Conservation (phyloP, 2,888 invertebrate genomes). For the Caenorhabditis becei region DNA sequence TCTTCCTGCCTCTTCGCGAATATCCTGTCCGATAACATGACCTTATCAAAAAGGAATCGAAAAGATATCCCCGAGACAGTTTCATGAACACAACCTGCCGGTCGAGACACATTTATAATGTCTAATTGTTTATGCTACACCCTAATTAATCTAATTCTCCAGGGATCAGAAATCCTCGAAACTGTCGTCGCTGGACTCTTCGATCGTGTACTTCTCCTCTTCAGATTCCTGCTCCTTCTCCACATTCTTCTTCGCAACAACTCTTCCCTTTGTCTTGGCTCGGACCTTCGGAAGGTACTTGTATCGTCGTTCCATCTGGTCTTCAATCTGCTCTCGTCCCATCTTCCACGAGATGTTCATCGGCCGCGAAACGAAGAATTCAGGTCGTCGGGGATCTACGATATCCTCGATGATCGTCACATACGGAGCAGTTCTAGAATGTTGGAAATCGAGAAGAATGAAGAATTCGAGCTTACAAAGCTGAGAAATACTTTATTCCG, state of each 20-base stretch:
- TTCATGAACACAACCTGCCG: background rate
- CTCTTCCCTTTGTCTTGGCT: background rate
- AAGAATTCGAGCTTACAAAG: slow-evolving; percentile 35
- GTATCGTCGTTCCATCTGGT: slow-evolving; percentile 22
- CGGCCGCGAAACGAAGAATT: slow-evolving; percentile 35
- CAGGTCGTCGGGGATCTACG: slow-evolving; percentile 23
- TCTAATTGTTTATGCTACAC: too few relatives aligned
- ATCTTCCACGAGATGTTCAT: slow-evolving; percentile 40
- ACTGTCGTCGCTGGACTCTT: slow-evolving; percentile 55
- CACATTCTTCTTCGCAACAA: background rate
- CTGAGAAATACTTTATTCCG: slow-evolving; percentile 31
- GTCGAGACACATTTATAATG: too few relatives aligned
- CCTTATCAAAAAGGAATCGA: slow-evolving; percentile 4
- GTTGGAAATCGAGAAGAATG: too few relatives aligned
- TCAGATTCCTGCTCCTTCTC: slow-evolving; percentile 1
- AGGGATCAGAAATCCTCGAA: slow-evolving; percentile 46
- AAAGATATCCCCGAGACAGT: background rate
- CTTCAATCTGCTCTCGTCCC: slow-evolving; percentile 41
- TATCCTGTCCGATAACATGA: slow-evolving; percentile 1
- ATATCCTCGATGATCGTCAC: slow-evolving; percentile 23
- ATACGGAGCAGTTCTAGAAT: slow-evolving; percentile 46
- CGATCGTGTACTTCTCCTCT: slow-evolving; percentile 51
- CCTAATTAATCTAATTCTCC: too few relatives aligned
- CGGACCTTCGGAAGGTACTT: background rate
- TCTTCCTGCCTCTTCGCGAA: background rate